These are phyloP conservation scores for Mystacides longicornis DNA, from an alignment of 2,888 invertebrate genomes.

Conservation along the genomic window DNA sequence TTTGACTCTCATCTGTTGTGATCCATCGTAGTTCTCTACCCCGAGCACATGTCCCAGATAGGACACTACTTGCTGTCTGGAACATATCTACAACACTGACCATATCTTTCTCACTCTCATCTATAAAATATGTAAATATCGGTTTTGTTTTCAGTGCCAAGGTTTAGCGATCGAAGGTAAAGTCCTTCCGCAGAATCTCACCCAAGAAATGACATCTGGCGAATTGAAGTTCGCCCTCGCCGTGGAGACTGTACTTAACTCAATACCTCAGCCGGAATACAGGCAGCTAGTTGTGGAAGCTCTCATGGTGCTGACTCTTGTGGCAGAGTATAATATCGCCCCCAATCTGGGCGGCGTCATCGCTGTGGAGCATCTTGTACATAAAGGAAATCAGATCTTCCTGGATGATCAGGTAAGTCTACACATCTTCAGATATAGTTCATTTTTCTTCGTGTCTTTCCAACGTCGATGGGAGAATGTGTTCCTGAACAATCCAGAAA, in stretches of 20 bases:
- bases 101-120: too few relatives aligned
- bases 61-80: too few relatives aligned
- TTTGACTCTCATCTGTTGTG: too few relatives aligned
- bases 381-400: slow-evolving; percentile 90
- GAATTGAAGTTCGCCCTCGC: slow-evolving; percentile 97
- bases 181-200: slow-evolving; percentile 82
- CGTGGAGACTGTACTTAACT: slow-evolving; percentile 93
- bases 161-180: slow-evolving; percentile 90
- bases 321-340: slow-evolving; percentile 79
- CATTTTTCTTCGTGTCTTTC: too few relatives aligned
- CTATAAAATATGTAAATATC: too few relatives aligned
- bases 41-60: too few relatives aligned
- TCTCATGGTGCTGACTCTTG: slow-evolving; percentile 88
- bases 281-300: slow-evolving; percentile 95
- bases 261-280: slow-evolving; percentile 97
- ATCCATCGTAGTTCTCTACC: too few relatives aligned
- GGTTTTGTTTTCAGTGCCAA: slow-evolving; percentile 67
- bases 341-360: slow-evolving; percentile 70
- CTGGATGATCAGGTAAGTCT: slow-evolving; percentile 86
- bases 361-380: slow-evolving; percentile 86
- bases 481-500: too few relatives aligned
- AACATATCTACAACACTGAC: too few relatives aligned
- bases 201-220: slow-evolving; percentile 98
- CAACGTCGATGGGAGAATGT: too few relatives aligned
- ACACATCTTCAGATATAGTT: too few relatives aligned